A percentile compares a stretch with the other conserved stretches of the same genome.
These are phyloP conservation scores for Popillia japonica DNA, from an alignment of 1,140 invertebrate genomes.

Conservation along the genomic window DNA sequence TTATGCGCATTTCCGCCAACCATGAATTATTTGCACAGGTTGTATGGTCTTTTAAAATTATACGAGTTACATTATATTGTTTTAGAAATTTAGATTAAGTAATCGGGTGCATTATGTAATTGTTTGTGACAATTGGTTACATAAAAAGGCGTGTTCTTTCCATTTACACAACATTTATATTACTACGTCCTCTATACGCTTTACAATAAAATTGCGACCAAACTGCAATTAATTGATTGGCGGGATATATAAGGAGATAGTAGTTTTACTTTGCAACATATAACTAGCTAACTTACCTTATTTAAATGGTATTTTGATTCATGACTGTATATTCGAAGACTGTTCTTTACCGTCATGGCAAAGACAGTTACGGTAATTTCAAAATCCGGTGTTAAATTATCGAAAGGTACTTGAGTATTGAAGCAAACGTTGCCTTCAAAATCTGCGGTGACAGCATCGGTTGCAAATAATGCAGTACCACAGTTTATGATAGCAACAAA, in stretches of 20 bases:
- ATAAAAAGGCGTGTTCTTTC: no score
- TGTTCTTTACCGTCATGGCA: slow-evolving; percentile 49
- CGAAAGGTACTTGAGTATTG: slow-evolving; percentile 50
- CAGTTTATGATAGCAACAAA: slow-evolving; percentile 54
- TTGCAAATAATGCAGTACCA: slow-evolving; percentile 54
- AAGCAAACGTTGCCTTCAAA: slow-evolving; percentile 50
- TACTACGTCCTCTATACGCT: no score
- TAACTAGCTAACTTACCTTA: slow-evolving; percentile 37
- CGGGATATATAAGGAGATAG: no score
- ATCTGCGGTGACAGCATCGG: slow-evolving; percentile 50
- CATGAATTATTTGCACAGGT: background rate
- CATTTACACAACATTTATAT: no score
- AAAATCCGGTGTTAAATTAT: slow-evolving; percentile 56
- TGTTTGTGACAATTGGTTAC: no score
- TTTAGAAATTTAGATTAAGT: slow-evolving; percentile 2
- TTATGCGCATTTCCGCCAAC: background rate
- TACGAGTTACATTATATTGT: background rate
- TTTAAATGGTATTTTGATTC: slow-evolving; percentile 52
- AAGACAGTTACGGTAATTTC: slow-evolving; percentile 54
- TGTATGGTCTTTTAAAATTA: background rate
- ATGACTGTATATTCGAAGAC: slow-evolving; percentile 22
- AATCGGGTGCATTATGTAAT: background rate
- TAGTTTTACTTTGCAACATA: background rate
- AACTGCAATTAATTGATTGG: no score
- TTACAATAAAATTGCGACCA: no score